Evolutionary conservation across 2,888 invertebrate genomes (phyloP).

Genomic region (Falcaria lacertinaria): DNA sequence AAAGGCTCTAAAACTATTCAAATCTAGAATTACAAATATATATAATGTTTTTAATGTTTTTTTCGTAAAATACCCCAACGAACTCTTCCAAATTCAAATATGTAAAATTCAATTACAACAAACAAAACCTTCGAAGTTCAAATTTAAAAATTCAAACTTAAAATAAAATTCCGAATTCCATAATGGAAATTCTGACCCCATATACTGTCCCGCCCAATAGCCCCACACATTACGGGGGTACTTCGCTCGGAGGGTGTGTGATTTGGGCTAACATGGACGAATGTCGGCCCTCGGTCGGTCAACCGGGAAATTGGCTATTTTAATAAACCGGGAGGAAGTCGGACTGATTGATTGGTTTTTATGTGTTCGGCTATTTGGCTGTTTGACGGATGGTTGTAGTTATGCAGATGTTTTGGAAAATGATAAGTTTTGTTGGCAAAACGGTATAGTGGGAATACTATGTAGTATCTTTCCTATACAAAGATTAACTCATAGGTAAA

Average conservation of each 20-base stretch:
- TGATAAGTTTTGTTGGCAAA: too few relatives aligned
- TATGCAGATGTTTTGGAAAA: background rate
- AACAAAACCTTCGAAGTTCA: background rate
- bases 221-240: constrained; percentile 13
- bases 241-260: constrained; percentile 34
- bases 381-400: background rate
- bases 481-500: too few relatives aligned
- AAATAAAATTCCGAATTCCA: background rate
- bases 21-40: too few relatives aligned
- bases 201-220: constrained; percentile 21
- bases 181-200: background rate
- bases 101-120: background rate
- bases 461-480: too few relatives aligned
- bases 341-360: constrained; percentile 1
- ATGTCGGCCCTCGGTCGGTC: constrained; percentile 38
- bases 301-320: constrained; percentile 40
- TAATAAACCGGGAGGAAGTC: constrained; percentile 3
- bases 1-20: too few relatives aligned
- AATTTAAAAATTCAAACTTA: background rate
- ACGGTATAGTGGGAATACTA: too few relatives aligned
- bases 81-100: too few relatives aligned
- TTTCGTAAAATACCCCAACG: too few relatives aligned
- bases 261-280: constrained; percentile 46
- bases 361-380: background rate
- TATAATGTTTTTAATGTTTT: too few relatives aligned